phyloP scores from a whole-genome alignment of 2,113 vertebrate species.

The Festucalex cinctus region DNA sequence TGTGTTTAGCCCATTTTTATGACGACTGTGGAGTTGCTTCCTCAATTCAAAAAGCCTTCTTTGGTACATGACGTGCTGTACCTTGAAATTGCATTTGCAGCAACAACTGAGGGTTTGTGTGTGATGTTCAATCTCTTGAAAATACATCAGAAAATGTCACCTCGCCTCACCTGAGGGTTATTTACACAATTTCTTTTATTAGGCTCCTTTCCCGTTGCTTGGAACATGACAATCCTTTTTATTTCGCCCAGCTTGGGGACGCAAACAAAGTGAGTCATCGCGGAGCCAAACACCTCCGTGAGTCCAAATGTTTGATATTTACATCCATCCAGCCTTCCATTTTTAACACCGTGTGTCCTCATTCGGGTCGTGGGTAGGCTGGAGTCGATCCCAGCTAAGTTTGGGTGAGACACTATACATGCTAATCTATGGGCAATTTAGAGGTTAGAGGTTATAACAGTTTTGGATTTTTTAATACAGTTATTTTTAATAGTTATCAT shows the following conservation, averaged over 20 bases:
- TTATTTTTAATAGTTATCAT: no score
- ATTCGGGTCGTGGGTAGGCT: not conserved
- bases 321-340: not conserved
- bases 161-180: not conserved
- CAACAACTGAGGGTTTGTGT: not conserved
- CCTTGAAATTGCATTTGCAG: not conserved
- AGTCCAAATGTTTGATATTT: not conserved
- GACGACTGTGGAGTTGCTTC: no score
- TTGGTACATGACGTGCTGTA: not conserved
- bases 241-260: not conserved
- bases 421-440: no score
- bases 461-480: no score
- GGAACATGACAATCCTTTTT: slow-evolving; percentile 2
- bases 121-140: not conserved
- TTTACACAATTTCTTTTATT: not conserved
- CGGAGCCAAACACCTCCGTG: not conserved
- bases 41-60: not conserved
- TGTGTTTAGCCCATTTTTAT: not conserved
- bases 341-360: not conserved
- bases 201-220: not conserved
- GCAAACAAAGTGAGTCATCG: not conserved
- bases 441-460: no score
- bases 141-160: slow-evolving; percentile 14
- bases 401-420: not conserved
- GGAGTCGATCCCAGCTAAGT: not conserved